Base-by-base conservation (phyloP, 2,113 vertebrate species). In the Gobio gobio region DNA sequence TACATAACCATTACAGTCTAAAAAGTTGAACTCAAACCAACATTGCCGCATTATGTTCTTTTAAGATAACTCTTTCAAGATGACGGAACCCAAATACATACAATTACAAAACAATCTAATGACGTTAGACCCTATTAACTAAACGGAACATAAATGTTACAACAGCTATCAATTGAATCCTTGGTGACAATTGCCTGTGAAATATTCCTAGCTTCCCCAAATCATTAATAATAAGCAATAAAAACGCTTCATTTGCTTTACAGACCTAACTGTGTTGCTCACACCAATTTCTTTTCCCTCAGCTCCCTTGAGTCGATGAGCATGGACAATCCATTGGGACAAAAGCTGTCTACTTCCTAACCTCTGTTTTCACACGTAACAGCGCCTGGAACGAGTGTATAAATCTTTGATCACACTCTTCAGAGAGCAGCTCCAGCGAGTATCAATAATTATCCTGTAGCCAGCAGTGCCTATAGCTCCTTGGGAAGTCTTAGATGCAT, bases 401-500 rank as follows among this genome's bases (percentile, higher is more conserved):
- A 54, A 76, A 76, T 76, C 49, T 76, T 76, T 76, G 74, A 76
- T 54, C 74, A 76, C 74, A 76, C 49, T 54, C 74, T 18, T 76
- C 47, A 54, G 74, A 76, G 74, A 54, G 47, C 74, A 33, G 74
- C 16, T 16, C 13, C 47, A 76, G 47, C 26, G 47, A 24, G 26
- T 76, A 54, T 76, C 74, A 29, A 76, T 76, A 76, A 54, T 76
- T 29, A 76, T 76, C 47, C 74, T 76, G 24, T 54, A 54, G 74
- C 49, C 47, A 54, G 26, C 49, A 20, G 74, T 26, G 45, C 72
- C 24, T 56, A 40, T 40, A 18, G 18, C 54, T 74, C 5, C 43
- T 22, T 74, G 8, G 72, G n/a, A 29, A 49, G 24, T 76, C 74
- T 29, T 76, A 76, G 47, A 76, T 51, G 74, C n/a, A 76, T 29